Percentiles rank a stretch among this genome's conserved stretches.
Conservation (phyloP, 2,888 invertebrate genomes). For the Chironomus riparius region DNA sequence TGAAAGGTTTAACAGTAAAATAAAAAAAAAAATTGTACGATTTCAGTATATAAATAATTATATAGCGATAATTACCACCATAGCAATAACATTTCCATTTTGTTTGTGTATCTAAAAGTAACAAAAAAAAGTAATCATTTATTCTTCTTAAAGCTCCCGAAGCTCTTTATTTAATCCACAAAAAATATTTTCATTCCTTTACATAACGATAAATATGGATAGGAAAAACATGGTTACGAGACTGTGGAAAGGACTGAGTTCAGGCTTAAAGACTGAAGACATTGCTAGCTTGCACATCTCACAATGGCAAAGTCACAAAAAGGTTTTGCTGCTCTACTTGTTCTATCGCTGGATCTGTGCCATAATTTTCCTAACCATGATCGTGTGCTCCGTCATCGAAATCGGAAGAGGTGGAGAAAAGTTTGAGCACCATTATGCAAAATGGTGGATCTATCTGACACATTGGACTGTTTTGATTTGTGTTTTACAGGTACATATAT, state of each 20-base stretch:
- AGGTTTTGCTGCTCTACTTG: constrained; percentile 36
- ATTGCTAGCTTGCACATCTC: constrained; percentile 12
- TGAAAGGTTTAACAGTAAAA: too few species aligned
- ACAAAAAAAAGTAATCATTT: too few species aligned
- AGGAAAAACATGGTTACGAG: constrained; percentile 13
- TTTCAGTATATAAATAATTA: too few species aligned
- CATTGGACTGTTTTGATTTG: constrained; percentile 42
- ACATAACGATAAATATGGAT: not conserved
- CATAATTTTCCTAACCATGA: constrained; percentile 42
- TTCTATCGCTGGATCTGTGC: constrained; percentile 44
- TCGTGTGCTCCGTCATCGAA: constrained; percentile 42
- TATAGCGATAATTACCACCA: too few species aligned
- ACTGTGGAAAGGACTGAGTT: constrained; percentile 2
- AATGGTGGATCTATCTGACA: constrained; percentile 44
- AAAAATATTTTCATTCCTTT: not conserved
- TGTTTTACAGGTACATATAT: constrained; percentile 34
- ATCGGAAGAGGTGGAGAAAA: constrained; percentile 39
- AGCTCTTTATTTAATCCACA: too few species aligned
- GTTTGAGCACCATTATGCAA: constrained; percentile 42
- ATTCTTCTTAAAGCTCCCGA: too few species aligned
- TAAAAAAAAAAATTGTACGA: too few species aligned
- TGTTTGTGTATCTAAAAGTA: too few species aligned
- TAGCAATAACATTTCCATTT: too few species aligned
- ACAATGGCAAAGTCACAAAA: constrained; percentile 22
- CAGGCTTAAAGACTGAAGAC: constrained; percentile 20